phyloP scores from a whole-genome alignment of 2,797 vertebrate genomes.

The Acrossocheilus fasciatus region DNA sequence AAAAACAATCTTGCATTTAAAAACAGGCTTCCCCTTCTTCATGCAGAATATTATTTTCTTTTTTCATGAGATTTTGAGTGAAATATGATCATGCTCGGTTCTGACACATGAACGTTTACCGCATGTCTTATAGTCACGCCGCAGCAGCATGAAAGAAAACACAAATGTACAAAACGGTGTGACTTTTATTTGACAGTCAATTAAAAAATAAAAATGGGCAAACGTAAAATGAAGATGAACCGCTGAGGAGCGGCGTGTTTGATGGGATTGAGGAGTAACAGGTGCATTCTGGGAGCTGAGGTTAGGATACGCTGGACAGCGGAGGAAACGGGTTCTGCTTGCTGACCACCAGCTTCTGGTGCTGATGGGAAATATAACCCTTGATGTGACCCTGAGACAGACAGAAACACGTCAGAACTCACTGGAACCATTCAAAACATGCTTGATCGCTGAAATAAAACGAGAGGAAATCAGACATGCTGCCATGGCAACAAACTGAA shows the following conservation, averaged over 20 bases:
- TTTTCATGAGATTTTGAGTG: too few relatives aligned
- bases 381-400: constrained; percentile 93
- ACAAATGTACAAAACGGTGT: not conserved
- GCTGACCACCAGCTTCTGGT: constrained; percentile 98
- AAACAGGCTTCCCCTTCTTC: not conserved
- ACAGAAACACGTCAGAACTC: constrained; percentile 32
- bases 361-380: constrained; percentile 98
- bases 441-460: too few relatives aligned
- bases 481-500: too few relatives aligned
- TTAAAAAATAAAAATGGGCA: not conserved
- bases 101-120: not conserved
- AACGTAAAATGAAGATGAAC: not conserved
- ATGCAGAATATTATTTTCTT: not conserved
- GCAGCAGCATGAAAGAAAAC: not conserved
- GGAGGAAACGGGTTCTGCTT: constrained; percentile 97
- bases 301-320: constrained; percentile 66
- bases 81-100: not conserved
- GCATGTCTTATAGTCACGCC: not conserved
- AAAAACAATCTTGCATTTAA: not conserved
- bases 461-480: too few relatives aligned
- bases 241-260: not conserved
- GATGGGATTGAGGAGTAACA: not conserved
- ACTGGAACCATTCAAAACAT: constrained; percentile 65
- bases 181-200: not conserved
- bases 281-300: constrained; percentile 61